Evolutionary conservation across 2,888 invertebrate genomes (phyloP).

Genomic region (Mythimna impura): DNA sequence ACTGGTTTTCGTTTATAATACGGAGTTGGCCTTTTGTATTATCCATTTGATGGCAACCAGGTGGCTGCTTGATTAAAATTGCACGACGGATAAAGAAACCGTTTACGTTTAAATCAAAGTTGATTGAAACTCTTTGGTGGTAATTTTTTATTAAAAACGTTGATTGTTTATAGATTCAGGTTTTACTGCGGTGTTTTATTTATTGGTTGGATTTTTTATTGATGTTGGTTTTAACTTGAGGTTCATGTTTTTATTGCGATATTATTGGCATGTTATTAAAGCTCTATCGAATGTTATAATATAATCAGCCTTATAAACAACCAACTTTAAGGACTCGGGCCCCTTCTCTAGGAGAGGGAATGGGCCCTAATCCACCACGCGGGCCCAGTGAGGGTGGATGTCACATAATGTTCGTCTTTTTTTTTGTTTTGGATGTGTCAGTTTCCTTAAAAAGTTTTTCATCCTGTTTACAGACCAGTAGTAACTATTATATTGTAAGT

Average conservation of each 20-base stretch:
- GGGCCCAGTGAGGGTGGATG: too few relatives aligned
- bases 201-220: background rate
- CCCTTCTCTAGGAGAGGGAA: too few relatives aligned
- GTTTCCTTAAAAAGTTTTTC: too few relatives aligned
- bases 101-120: conserved; percentile 53
- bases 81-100: conserved; percentile 58
- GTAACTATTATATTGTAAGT: background rate
- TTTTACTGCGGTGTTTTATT: conserved; percentile 7
- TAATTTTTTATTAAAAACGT: conserved; percentile 49
- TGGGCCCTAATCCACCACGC: too few relatives aligned
- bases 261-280: background rate
- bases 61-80: conserved; percentile 65
- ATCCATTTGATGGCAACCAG: conserved; percentile 23
- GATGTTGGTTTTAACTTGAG: background rate
- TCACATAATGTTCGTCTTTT: too few relatives aligned
- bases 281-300: background rate
- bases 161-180: conserved; percentile 38
- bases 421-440: too few relatives aligned
- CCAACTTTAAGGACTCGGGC: too few relatives aligned
- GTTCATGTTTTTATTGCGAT: background rate
- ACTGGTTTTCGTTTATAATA: too few relatives aligned
- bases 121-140: conserved; percentile 52
- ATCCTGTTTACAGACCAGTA: too few relatives aligned
- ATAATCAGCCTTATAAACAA: too few relatives aligned
- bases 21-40: conserved; percentile 2